phyloP scores from a whole-genome alignment of 2,797 vertebrate genomes.

The Lutjanus argentimaculatus region DNA sequence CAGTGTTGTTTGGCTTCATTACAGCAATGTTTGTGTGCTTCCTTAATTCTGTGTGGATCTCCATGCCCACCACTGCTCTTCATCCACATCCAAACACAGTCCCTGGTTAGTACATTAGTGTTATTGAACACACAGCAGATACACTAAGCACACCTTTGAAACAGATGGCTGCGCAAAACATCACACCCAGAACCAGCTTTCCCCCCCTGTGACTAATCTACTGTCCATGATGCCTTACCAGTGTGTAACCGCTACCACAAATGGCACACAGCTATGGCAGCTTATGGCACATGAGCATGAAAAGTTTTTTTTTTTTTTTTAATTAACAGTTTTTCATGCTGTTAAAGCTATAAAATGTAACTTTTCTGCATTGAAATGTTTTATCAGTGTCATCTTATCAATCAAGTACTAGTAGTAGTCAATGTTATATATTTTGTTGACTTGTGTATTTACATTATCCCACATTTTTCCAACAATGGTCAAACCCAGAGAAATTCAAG shows the following conservation, averaged over 20 bases:
- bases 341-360: background rate
- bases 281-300: too few species aligned
- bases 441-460: too few species aligned
- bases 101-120: conserved; percentile 64
- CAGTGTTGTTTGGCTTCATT: conserved; percentile 55
- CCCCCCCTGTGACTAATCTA: conserved; percentile 37
- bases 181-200: conserved; percentile 47
- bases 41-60: conserved; percentile 60
- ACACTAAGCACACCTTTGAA: conserved; percentile 58
- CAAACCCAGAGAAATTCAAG: too few species aligned
- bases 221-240: conserved; percentile 27
- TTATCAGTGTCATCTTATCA: too few species aligned
- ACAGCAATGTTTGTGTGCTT: conserved; percentile 48
- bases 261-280: background rate
- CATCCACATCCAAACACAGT: conserved; percentile 64
- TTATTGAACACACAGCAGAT: conserved; percentile 64
- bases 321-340: background rate
- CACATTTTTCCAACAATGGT: too few species aligned
- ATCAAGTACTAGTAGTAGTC: too few species aligned
- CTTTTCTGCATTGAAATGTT: too few species aligned
- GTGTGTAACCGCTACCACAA: conserved; percentile 6
- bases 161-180: conserved; percentile 63
- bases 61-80: conserved; percentile 51
- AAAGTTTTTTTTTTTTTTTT: background rate
- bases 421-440: too few species aligned